Evolutionary conservation across 2,888 invertebrate genomes (phyloP).

Genomic region (Andrena bucephala): DNA sequence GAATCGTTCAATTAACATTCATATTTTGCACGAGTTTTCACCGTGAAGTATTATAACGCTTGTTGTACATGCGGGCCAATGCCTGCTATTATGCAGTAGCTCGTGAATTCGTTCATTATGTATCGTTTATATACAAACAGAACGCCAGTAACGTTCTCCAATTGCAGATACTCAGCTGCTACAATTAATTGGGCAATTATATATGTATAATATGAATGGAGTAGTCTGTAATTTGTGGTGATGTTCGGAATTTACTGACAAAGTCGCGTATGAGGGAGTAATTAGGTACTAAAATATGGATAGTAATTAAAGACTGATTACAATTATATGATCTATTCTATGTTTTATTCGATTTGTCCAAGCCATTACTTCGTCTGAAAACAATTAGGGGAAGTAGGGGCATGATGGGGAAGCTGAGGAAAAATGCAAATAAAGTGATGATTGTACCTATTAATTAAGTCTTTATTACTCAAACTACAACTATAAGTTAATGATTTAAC

Average conservation of each 20-base stretch:
- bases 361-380: neutral
- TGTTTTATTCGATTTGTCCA: neutral
- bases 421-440: no score
- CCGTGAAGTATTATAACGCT: neutral
- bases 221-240: neutral
- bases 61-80: neutral
- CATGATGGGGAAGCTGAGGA: no score
- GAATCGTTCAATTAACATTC: neutral
- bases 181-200: constrained; percentile 2
- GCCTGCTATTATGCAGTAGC: neutral
- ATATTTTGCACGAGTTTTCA: neutral
- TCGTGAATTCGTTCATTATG: constrained; percentile 5
- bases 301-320: neutral
- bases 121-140: neutral
- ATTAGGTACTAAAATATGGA: neutral
- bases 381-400: no score
- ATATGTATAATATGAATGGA: neutral
- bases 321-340: neutral
- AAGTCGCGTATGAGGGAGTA: neutral
- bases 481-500: no score
- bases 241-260: neutral
- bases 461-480: no score
- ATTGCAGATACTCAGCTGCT: neutral
- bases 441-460: no score
- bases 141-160: neutral